Base-by-base conservation (phyloP, 2,113 vertebrate genomes). In the Calidris pugnax region DNA sequence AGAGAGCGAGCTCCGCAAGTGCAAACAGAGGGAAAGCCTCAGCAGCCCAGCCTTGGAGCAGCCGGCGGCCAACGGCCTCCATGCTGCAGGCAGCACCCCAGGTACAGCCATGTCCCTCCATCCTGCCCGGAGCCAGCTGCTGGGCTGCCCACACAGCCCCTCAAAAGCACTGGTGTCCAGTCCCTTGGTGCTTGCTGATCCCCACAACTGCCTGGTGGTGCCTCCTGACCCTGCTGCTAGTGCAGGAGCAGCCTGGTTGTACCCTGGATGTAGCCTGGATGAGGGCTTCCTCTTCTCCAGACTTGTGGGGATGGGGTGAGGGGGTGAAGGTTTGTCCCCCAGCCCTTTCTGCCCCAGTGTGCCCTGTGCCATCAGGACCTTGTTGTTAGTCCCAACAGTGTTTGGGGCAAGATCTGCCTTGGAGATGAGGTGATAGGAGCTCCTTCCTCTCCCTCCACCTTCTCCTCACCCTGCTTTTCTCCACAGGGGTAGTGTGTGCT, bases 21-120 rank as follows among this genome's bases (percentile, higher is more conserved):
- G 32, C 83, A 98, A 97, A 90, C 56, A 87, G 89, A 96, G 94
- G 51, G 97, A 98, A 74, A 95, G 94, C 90, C 96, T 82, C 35
- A 51, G 90, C 43, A 93, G 21, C 67, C 5, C 74, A 12, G 39
- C 33, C 21, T 3, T 3, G 10, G 47, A 86, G 26, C 15, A 3
- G 7, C 41, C 19, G 0, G 13, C 53, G 6, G 32, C 55, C 35
- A 74, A 53, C 0, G 47, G 85, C 10, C 2, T 32, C 56, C 27
- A 4, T 1, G 2, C 21, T 2, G 3, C 39, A 18, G 57, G 6
- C 2, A 6, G 12, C 37, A 4, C 22, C 18, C 33, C 90, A 95
- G 97, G 97, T 97, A 91, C 4, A 24, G 20, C 60, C 5, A 0
- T 8, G 39, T 47, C 35, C 91, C 28, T 17, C 33, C 15, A 10